Percentiles rank a stretch among this genome's conserved stretches.
These are phyloP conservation scores for Pangasius krempfi DNA, from an alignment of 2,797 vertebrate genomes.

Conservation along the genomic window DNA sequence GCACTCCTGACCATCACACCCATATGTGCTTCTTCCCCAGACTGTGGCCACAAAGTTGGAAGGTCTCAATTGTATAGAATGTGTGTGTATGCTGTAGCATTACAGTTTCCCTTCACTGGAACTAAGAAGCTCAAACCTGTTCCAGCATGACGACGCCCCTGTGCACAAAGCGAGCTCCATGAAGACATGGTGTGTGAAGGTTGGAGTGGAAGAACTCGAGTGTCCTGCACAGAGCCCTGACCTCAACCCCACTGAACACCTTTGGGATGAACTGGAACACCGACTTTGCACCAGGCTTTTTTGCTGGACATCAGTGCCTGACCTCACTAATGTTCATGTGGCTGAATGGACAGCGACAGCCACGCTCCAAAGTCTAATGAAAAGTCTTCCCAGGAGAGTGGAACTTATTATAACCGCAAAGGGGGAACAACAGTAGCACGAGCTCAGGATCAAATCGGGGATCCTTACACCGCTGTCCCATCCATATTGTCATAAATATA, in stretches of 20 bases:
- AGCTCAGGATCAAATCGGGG: not conserved
- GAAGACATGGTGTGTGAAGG: no score
- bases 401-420: not conserved
- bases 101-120: no score
- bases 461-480: not conserved
- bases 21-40: not conserved
- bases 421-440: not conserved
- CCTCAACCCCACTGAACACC: no score
- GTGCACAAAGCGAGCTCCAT: no score
- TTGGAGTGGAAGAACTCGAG: no score
- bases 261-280: no score
- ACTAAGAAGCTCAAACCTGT: no score
- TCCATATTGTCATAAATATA: not conserved
- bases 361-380: not conserved
- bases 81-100: no score
- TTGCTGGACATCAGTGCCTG: no score
- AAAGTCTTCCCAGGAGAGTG: not conserved
- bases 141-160: no score
- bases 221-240: no score
- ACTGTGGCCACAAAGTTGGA: not conserved
- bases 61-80: not conserved
- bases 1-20: not conserved
- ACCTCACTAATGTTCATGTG: not conserved
- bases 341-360: not conserved
- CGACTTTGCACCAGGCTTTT: no score